phyloP scores from a whole-genome alignment of 2,113 vertebrate genomes.

The Rynchops niger region DNA sequence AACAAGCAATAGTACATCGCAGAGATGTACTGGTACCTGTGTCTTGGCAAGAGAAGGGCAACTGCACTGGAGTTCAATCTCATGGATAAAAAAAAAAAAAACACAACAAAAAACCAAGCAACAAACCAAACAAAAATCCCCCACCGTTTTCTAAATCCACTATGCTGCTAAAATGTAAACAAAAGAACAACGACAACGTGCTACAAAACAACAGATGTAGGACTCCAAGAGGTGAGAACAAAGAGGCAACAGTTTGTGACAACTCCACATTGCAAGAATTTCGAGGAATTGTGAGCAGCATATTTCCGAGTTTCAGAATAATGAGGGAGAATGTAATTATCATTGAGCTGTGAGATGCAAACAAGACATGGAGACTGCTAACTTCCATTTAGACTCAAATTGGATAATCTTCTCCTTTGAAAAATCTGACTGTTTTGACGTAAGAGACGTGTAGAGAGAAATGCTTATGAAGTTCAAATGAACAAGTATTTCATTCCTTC shows the following conservation, averaged over 20 bases:
- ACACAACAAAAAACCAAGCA: not conserved
- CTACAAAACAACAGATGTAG: not conserved
- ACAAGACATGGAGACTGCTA: not conserved
- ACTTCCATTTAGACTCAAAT: not conserved
- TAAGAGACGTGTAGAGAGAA: not conserved
- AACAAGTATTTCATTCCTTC: not conserved
- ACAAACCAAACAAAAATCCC: not conserved
- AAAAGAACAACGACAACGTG: not conserved
- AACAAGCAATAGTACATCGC: not conserved
- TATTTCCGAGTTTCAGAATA: not conserved
- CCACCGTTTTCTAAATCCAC: not conserved
- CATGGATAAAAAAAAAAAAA: not conserved
- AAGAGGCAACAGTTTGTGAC: not conserved
- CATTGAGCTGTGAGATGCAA: not conserved
- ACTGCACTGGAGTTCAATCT: not conserved
- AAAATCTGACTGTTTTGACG: not conserved
- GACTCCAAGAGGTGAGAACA: constrained; percentile 1
- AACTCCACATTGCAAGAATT: not conserved
- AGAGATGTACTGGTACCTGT: not conserved
- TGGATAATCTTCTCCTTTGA: not conserved
- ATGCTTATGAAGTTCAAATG: not conserved
- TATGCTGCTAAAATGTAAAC: not conserved
- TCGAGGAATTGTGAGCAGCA: not conserved
- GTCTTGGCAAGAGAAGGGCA: not conserved
- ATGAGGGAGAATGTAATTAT: not conserved